Evolutionary conservation across 1,140 invertebrate genomes (phyloP).

Genomic region (Drosophila pectinifera): DNA sequence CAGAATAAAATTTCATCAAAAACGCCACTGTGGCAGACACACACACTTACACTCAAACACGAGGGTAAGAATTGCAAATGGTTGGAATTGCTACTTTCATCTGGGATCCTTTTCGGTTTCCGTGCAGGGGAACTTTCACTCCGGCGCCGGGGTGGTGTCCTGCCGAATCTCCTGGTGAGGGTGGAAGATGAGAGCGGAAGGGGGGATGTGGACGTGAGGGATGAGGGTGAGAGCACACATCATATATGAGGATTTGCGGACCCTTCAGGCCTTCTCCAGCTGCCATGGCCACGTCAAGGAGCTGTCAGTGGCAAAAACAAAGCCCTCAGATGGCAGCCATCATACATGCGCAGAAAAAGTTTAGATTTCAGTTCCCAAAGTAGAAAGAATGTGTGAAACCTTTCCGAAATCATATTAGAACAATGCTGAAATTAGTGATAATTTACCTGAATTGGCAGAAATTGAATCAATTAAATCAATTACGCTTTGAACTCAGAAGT

Average conservation of each 20-base stretch:
- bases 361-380: too few species aligned
- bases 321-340: conserved; percentile 67
- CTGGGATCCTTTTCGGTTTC: conserved; percentile 56
- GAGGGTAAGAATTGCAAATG: conserved; percentile 76
- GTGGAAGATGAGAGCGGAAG: conserved; percentile 17
- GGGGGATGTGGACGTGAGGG: conserved; percentile 4
- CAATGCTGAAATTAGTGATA: too few species aligned
- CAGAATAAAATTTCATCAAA: conserved; percentile 81
- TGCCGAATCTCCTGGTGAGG: conserved; percentile 2
- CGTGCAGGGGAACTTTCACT: conserved; percentile 72
- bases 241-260: conserved; percentile 71
- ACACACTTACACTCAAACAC: conserved; percentile 34
- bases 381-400: too few species aligned
- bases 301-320: conserved; percentile 70
- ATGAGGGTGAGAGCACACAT: conserved; percentile 35
- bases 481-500: too few species aligned
- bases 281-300: conserved; percentile 51
- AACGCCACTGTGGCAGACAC: conserved; percentile 66
- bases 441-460: too few species aligned
- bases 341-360: conserved; percentile 24
- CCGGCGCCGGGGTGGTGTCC: conserved; percentile 26
- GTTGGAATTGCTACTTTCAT: conserved; percentile 79
- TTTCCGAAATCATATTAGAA: too few species aligned
- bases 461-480: too few species aligned
- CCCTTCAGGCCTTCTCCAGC: conserved; percentile 54